These are phyloP conservation scores for Rhopalosiphum nymphaeae DNA, from an alignment of 2,888 invertebrate genomes.

Conservation along the genomic window DNA sequence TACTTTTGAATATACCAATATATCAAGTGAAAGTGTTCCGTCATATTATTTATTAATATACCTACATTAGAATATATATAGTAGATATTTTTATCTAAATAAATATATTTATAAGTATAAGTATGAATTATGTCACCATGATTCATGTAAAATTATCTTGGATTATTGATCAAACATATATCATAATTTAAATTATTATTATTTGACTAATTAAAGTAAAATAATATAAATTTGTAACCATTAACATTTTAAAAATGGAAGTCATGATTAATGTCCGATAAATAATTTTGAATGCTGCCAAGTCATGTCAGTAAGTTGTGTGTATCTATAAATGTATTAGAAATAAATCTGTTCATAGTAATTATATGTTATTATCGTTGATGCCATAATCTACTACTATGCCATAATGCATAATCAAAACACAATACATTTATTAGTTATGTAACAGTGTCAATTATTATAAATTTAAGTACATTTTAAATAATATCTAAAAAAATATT, in stretches of 20 bases:
- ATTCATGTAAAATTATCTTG: not conserved
- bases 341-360: not conserved
- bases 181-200: not conserved
- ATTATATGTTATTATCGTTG: not conserved
- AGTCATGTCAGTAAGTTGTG: not conserved
- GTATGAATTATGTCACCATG: not conserved
- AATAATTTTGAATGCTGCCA: constrained; percentile 7
- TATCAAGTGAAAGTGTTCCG: constrained; percentile 6
- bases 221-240: not conserved
- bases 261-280: constrained; percentile 14
- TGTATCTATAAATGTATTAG: not conserved
- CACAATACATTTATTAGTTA: not conserved
- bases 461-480: not conserved
- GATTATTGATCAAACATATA: not conserved
- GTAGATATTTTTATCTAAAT: not conserved
- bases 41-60: not conserved
- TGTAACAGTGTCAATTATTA: not conserved
- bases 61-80: not conserved
- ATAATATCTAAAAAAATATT: not conserved
- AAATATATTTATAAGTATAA: not conserved
- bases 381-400: not conserved
- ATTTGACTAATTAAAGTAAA: not conserved
- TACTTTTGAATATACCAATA: not conserved
- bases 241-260: not conserved
- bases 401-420: not conserved